A percentile compares a stretch with the other conserved stretches of the same genome.
phyloP scores from a whole-genome alignment of 2,888 invertebrate species.

The Melinopterus prodromus region DNA sequence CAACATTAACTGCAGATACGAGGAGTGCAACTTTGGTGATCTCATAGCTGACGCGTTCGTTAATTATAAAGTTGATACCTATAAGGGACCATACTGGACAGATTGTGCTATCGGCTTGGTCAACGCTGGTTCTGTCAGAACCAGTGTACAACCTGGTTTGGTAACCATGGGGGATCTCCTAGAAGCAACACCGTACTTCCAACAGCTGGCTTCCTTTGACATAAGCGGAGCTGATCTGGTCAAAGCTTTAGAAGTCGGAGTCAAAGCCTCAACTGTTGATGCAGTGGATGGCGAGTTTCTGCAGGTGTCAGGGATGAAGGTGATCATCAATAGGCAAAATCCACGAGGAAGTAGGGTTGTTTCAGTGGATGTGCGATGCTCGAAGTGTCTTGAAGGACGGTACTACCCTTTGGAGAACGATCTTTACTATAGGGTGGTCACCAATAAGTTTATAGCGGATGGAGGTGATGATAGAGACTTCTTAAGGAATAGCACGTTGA shows the following conservation, averaged over 20 bases:
- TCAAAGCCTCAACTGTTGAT: constrained; percentile 47
- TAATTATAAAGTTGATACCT: constrained; percentile 62
- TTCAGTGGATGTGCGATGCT: constrained; percentile 71
- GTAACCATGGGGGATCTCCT: constrained; percentile 76
- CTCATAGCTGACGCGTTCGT: constrained; percentile 80
- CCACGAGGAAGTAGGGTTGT: constrained; percentile 71
- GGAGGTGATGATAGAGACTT: constrained; percentile 74
- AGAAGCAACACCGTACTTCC: constrained; percentile 78
- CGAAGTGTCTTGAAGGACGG: constrained; percentile 69
- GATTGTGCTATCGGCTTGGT: constrained; percentile 78
- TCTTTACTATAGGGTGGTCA: constrained; percentile 69
- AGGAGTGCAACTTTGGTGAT: constrained; percentile 89
- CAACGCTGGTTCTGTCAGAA: constrained; percentile 80
- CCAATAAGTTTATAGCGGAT: constrained; percentile 69
- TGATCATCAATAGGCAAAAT: constrained; percentile 72
- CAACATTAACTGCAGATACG: constrained; percentile 67
- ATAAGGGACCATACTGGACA: constrained; percentile 70
- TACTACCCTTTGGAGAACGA: constrained; percentile 65
- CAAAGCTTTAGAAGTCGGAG: constrained; percentile 56
- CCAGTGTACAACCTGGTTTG: constrained; percentile 59
- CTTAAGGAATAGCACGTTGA: not conserved
- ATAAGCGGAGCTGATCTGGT: constrained; percentile 72
- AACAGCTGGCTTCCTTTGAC: constrained; percentile 69
- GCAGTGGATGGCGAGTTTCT: constrained; percentile 67
- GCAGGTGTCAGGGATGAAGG: constrained; percentile 80